Evolutionary conservation across 2,113 vertebrate species (phyloP), one percentile per base, ranked within the genome.

Genomic region (Australoheros scitulus): DNA sequence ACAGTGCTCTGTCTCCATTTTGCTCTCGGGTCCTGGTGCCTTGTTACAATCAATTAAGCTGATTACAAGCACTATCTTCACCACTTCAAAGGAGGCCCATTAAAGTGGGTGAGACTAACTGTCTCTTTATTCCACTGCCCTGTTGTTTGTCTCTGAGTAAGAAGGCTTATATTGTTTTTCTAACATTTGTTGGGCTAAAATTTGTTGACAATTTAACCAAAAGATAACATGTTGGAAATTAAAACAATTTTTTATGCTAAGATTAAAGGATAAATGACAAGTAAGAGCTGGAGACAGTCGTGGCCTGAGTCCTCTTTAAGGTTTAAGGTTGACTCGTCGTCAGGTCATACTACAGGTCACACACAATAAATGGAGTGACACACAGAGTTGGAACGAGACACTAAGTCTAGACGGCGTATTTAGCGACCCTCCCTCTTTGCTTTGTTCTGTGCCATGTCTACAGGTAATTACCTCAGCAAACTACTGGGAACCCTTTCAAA

Each of bases 391-490:
- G 79, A 61, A 88, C 81, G 92, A 95, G 95, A 95, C 95, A 90
- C 87, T 64, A 85, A 94, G 95, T 96, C 95, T 96, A 96, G 95
- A 96, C 95, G 38, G 87, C 61, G 32, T 90, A 93, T 93, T 94
- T 93, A 91, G 88, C 74, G 92, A 93, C 92, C 92, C 94, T 94
- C 94, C 95, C 92, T 88, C 89, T 89, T 86, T 92, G 91, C 94
- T 95, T 95, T 95, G 94, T 95, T 95, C 92, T 92, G 90, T 32
- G 29, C 92, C 92, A 91, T 94, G 93, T 94, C 94, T 92, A 94
- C 93, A 96, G 95, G 94, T 96, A 95, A 96, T 96, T 96, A 95
- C 92, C 89, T 87, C 88, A 80, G 90, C 91, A 94, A 94, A 88
- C 90, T 75, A 87, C 87, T 20, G 70, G 85, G 91, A 92, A 89